Percentiles rank a stretch among this genome's conserved stretches.
Conservation (phyloP, 2,113 vertebrate species). For the Percina caprodes region DNA sequence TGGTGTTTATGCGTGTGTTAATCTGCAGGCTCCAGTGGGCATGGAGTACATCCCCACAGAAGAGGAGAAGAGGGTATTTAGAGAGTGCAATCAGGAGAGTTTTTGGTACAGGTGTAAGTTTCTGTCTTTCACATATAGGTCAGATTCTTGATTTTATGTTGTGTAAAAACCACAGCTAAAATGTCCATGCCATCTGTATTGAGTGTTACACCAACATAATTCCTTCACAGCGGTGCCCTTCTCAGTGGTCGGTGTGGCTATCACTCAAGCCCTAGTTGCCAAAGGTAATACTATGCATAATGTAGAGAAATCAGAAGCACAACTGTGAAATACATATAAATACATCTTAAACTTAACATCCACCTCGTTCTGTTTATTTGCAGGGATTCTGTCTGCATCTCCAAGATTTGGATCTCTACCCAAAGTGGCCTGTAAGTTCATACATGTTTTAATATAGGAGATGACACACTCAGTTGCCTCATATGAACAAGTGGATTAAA, state of each 20-base stretch:
- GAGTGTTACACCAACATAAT: not conserved
- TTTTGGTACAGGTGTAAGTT: constrained; percentile 92
- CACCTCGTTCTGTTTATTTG: constrained; percentile 26
- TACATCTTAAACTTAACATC: not conserved
- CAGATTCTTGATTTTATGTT: not conserved
- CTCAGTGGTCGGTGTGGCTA: constrained; percentile 86
- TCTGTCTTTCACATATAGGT: not conserved
- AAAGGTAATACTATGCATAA: constrained; percentile 85
- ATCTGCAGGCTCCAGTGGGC: constrained; percentile 76
- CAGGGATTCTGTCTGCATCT: constrained; percentile 87
- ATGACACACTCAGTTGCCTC: not conserved
- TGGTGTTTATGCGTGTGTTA: constrained; percentile 7
- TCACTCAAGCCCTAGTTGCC: constrained; percentile 88
- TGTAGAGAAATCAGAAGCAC: too few species aligned
- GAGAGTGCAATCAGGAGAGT: constrained; percentile 91
- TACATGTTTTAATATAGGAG: not conserved
- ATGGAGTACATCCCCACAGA: constrained; percentile 87
- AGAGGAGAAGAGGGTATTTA: constrained; percentile 88
- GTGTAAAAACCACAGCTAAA: not conserved
- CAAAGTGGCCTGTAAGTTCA: constrained; percentile 92
- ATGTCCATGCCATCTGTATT: not conserved
- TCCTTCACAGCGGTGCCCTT: constrained; percentile 88
- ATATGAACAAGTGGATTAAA: not conserved
- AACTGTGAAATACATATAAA: not conserved
- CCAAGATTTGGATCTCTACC: constrained; percentile 89